These are phyloP conservation scores for Merluccius polli DNA, from an alignment of 2,797 vertebrate species.

Conservation along the genomic window DNA sequence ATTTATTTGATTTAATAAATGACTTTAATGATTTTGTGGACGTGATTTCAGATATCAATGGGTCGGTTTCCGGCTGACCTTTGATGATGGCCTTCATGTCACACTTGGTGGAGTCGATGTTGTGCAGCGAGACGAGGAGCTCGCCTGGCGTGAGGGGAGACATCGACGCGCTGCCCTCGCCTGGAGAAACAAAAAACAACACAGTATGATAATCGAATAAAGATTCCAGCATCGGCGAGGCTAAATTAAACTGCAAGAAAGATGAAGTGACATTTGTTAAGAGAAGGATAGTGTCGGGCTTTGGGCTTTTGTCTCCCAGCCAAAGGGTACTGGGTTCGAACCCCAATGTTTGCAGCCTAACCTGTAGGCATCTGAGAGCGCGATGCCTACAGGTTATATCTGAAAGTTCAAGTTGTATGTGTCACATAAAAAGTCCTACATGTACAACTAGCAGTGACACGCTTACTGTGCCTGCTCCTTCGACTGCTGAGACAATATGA, in stretches of 20 bases:
- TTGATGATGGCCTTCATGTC: slow-evolving; percentile 99
- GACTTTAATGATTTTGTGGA: too few relatives aligned
- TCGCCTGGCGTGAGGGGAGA: slow-evolving; percentile 91
- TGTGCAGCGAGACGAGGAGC: slow-evolving; percentile 88
- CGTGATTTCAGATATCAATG: too few relatives aligned
- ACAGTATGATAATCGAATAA: background rate
- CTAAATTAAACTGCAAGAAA: background rate
- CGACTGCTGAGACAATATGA: too few relatives aligned
- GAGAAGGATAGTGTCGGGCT: background rate
- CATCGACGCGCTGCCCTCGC: slow-evolving; percentile 85
- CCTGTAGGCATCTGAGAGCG: too few relatives aligned
- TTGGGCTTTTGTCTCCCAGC: too few relatives aligned
- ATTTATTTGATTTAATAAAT: too few relatives aligned
- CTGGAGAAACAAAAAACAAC: slow-evolving; percentile 55
- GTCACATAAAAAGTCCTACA: too few relatives aligned
- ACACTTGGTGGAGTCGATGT: slow-evolving; percentile 91
- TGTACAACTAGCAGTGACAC: too few relatives aligned
- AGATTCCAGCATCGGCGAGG: too few relatives aligned
- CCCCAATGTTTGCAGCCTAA: background rate
- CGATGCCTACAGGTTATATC: too few relatives aligned
- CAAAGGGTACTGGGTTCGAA: background rate
- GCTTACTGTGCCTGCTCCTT: too few relatives aligned
- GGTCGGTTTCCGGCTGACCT: slow-evolving; percentile 64
- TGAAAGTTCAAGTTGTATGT: too few relatives aligned
- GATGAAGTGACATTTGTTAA: background rate